Evolutionary conservation across 1,140 invertebrate species (phyloP).

Genomic region (Gryllus bimaculatus): DNA sequence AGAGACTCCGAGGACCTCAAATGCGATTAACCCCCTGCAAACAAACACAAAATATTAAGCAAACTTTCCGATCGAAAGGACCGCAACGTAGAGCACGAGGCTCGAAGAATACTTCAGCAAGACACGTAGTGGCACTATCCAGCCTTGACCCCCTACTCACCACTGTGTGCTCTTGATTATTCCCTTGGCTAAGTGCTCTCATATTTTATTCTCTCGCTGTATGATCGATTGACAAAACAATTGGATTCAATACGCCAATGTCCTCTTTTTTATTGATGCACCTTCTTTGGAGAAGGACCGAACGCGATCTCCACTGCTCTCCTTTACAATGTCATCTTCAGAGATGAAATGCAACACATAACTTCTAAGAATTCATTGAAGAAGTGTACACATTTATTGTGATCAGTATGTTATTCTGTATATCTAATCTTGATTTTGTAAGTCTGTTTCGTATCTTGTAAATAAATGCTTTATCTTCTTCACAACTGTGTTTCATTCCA

Average conservation of each 20-base stretch:
- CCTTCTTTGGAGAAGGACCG: too few species aligned
- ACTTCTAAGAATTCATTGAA: neutral
- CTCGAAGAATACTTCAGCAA: neutral
- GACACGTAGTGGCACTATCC: neutral
- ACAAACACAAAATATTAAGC: neutral
- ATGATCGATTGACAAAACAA: neutral
- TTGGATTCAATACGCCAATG: neutral
- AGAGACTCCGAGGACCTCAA: neutral
- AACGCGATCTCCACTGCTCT: neutral
- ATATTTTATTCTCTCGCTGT: neutral
- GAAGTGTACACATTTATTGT: neutral
- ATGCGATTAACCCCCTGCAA: neutral
- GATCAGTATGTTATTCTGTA: neutral
- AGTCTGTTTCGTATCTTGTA: conserved; percentile 1
- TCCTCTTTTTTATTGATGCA: neutral
- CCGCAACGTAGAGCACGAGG: too few species aligned
- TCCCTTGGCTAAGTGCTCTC: neutral
- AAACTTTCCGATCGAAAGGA: too few species aligned
- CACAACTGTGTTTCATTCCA: too few species aligned
- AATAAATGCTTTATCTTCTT: neutral
- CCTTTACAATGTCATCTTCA: neutral
- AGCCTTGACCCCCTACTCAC: neutral
- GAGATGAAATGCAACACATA: neutral
- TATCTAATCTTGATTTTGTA: neutral
- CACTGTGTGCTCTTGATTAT: neutral